These are phyloP conservation scores for Pteropus alecto DNA, from an alignment of 2,113 vertebrate species.

Conservation along the genomic window DNA sequence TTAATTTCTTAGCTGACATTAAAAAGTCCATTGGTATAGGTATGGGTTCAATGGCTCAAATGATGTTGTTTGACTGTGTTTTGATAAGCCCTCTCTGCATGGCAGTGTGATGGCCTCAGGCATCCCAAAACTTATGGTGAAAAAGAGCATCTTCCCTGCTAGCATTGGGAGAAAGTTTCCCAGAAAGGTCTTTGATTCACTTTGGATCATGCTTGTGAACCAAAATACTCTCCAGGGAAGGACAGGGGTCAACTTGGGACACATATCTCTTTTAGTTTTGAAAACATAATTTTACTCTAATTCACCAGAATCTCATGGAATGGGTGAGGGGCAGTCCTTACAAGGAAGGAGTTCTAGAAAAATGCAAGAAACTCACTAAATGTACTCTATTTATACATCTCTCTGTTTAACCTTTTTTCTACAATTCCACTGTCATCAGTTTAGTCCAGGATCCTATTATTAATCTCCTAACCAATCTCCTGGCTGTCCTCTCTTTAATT, in stretches of 20 bases:
- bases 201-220: background rate
- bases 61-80: background rate
- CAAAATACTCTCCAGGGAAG: background rate
- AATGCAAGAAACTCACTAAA: background rate
- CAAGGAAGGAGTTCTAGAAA: slow-evolving; percentile 19
- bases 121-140: background rate
- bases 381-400: background rate
- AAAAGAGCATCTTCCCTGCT: background rate
- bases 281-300: background rate
- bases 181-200: background rate
- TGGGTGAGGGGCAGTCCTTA: background rate
- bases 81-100: background rate
- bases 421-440: background rate
- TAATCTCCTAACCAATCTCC: background rate
- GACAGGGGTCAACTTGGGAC: background rate
- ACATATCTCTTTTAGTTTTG: background rate
- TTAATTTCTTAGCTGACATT: background rate
- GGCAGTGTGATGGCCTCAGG: background rate
- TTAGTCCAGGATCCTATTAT: background rate
- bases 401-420: background rate
- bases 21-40: background rate
- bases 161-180: background rate
- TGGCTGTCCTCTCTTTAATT: background rate
- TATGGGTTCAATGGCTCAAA: background rate
- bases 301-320: background rate